These are phyloP conservation scores for Hoplostethus mediterraneus DNA, from an alignment of 2,797 vertebrate genomes.

Conservation along the genomic window DNA sequence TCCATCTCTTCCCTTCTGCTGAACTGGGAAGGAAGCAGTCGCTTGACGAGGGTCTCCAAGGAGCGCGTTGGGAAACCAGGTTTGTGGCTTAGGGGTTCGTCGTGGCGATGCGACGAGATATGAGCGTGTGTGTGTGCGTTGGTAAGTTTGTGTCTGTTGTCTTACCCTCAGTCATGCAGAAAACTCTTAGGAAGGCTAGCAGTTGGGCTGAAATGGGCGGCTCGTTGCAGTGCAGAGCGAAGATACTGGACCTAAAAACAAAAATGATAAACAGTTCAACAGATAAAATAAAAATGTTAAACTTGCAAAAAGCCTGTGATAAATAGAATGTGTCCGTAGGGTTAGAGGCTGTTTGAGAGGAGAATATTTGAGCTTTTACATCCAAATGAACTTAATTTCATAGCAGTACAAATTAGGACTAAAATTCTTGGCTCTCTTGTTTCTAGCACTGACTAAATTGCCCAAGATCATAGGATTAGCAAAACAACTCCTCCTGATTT, in stretches of 20 bases:
- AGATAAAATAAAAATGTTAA: background rate
- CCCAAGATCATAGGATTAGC: too few species aligned
- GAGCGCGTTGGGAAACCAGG: background rate
- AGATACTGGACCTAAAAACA: slow-evolving; percentile 91
- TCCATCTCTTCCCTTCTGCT: background rate
- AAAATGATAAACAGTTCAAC: background rate
- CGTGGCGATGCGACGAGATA: slow-evolving; percentile 6
- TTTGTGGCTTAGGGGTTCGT: slow-evolving; percentile 17
- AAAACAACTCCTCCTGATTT: background rate
- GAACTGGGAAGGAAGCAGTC: slow-evolving; percentile 30
- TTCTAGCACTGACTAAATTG: background rate
- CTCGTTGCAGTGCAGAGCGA: slow-evolving; percentile 93
- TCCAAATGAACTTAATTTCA: too few species aligned
- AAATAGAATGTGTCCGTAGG: too few species aligned
- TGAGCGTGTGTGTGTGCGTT: slow-evolving; percentile 5
- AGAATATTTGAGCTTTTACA: too few species aligned
- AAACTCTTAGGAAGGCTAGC: slow-evolving; percentile 96
- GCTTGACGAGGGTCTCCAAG: background rate
- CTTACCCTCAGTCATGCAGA: slow-evolving; percentile 99
- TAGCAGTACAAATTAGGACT: background rate
- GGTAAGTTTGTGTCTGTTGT: background rate
- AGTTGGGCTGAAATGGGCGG: slow-evolving; percentile 96
- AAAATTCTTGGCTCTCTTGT: background rate
- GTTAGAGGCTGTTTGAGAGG: too few species aligned
- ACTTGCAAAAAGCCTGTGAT: too few species aligned